Base-by-base conservation (phyloP, 2,113 vertebrate species). In the Ia io region DNA sequence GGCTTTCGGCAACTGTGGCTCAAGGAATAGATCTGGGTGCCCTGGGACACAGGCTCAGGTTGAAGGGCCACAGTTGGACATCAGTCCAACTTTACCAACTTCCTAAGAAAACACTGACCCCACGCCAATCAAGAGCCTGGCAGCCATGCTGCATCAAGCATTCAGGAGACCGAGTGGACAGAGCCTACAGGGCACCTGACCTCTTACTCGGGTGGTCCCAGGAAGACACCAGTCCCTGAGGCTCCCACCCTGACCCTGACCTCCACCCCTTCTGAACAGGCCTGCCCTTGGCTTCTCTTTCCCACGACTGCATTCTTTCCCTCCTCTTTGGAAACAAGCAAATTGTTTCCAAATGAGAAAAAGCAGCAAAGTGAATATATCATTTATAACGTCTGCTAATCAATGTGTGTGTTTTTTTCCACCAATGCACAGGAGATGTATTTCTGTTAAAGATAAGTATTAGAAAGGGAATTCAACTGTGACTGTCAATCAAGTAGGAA, bases 401-500 rank as follows among this genome's bases (percentile, higher is more conserved):
- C 49, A 49, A 14, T 49, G 49, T 49, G 49, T 6, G 47, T 12
- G 6, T 49, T 49, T 44, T 44, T 44, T 9, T 74, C 14, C 79
- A 42, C 10, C 88, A 44, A 47, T 32, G 76, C 13, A 14, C 35
- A 20, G 0, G 1, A 40, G 30, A 17, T 35, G 70, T 14, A 82
- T 5, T 47, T 16, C 16, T 56, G 35, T 49, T 70, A 77, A 88
- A 61, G 51, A 47, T 5, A 40, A 78, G 63, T 10, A 67, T 28
- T 30, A 49, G n/a, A 35, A 79, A 95, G 90, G 89, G 0, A 95
- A 93, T 97, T 91, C 35, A 80, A 86, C 37, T 10, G 2, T 32
- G 47, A 83, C 95, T 97, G 95, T 63, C 59, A 91, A 94, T 70
- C 83, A 93, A 25, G 86, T 9, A 20, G 0, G 18, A 74, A 96